A percentile compares a stretch with the other conserved stretches of the same genome.
These are phyloP conservation scores for Trypoxylon attenuatum DNA, from an alignment of 2,888 invertebrate genomes.

Conservation along the genomic window DNA sequence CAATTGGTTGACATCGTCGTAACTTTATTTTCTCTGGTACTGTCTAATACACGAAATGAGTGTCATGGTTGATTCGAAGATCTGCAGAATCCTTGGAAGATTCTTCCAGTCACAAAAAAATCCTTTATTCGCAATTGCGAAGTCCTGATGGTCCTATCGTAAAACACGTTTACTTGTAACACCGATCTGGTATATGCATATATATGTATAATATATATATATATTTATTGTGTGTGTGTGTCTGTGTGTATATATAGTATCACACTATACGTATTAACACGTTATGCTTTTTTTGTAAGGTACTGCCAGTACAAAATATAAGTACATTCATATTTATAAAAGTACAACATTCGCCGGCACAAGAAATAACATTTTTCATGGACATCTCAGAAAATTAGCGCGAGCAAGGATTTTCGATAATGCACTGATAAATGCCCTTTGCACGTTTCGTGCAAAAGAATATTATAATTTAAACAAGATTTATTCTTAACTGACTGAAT, in stretches of 20 bases:
- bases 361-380: constrained; percentile 43
- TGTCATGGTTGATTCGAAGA: constrained; percentile 49
- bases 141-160: constrained; percentile 5
- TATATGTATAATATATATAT: neutral
- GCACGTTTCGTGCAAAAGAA: neutral
- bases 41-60: constrained; percentile 58
- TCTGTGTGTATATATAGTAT: no score
- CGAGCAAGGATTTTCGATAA: constrained; percentile 33
- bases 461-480: no score
- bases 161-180: constrained; percentile 30
- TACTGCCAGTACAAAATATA: constrained; percentile 63
- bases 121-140: neutral
- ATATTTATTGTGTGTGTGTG: no score
- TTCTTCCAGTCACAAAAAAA: constrained; percentile 11
- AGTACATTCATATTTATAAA: constrained; percentile 67
- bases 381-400: constrained; percentile 19
- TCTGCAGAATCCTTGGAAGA: constrained; percentile 16
- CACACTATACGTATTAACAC: constrained; percentile 19
- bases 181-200: constrained; percentile 31
- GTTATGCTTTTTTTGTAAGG: constrained; percentile 26
- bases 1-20: constrained; percentile 8
- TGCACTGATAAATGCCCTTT: neutral
- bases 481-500: no score
- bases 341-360: constrained; percentile 60
- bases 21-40: constrained; percentile 48